Evolutionary conservation across 30 jellyfish, hydroid and myxozoan species (phyloP), one percentile per base, ranked within the genome.

Genomic region (Pseudorhiza aurosa): DNA sequence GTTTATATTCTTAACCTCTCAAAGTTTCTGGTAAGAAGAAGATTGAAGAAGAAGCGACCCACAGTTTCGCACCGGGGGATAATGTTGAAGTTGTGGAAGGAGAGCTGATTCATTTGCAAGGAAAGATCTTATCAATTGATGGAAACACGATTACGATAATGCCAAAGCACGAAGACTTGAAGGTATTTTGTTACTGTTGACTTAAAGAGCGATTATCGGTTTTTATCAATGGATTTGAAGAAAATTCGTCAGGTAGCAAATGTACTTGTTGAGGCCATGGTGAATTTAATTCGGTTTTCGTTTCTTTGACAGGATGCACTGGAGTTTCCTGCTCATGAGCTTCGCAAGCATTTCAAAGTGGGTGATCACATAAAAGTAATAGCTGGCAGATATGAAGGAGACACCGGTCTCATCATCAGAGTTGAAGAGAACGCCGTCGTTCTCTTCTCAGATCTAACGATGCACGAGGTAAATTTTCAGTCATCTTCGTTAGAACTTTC

Each of bases 311-410:
- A 91, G 98, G 98, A 91, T 25, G 96, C 98, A 0, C 47, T 91
- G 53, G 96, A 84, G 65, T 91, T 91, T 43, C 98, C 99, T 8
- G 96, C 96, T 6, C 96, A 94, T 50, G 99, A 87, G 84, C 51
- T 94, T 65, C 92, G 82, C 17, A 94, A 94, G 46, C 84, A 81
- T 67, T 94, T 94, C 85, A 88, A 72, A 74, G 96, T 88, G 57
- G 99, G 99, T 68, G 99, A 94, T 65, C 99, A 87, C 49, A 96
- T 88, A 28, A 87, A 87, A 78, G 99, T 94, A 17, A 81, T 94
- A 29, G 80, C 86, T 17, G 99, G 99, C 18, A 43, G 76, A 31
- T 87, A 78, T 72, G 96, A 94, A 69, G 98, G 97, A 21, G 97
- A 94, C 60, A 87, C 99, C 31, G 99, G 99, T 30, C 35, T 94